Conservation (phyloP, 2,888 invertebrate genomes). For the Melanostoma mellinum region DNA sequence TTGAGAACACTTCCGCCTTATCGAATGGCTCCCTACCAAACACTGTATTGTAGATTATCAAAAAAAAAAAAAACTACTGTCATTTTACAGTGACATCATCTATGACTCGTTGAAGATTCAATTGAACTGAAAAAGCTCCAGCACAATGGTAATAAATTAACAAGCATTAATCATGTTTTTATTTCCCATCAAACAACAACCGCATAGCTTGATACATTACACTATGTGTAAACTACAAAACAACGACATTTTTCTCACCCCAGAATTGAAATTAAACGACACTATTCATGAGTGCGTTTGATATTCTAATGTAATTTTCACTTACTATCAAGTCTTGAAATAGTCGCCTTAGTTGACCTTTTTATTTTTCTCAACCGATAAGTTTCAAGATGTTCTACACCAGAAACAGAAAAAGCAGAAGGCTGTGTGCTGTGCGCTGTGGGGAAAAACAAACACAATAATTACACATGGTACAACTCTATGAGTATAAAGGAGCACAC, state of each 20-base stretch:
- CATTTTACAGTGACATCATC: constrained; percentile 59
- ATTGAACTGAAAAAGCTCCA: constrained; percentile 3
- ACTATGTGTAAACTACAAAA: constrained; percentile 40
- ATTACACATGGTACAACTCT: constrained; percentile 62
- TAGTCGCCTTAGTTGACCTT: constrained; percentile 64
- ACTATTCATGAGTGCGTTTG: constrained; percentile 34
- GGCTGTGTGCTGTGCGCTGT: background rate
- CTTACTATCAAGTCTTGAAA: constrained; percentile 53
- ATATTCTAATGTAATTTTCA: constrained; percentile 39
- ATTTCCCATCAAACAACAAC: constrained; percentile 23
- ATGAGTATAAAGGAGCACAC: constrained; percentile 23
- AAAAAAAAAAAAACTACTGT: constrained; percentile 54
- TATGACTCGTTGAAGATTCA: background rate
- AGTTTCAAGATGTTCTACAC: constrained; percentile 29
- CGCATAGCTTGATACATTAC: constrained; percentile 18
- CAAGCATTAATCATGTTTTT: constrained; percentile 57
- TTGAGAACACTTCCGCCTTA: too few species aligned
- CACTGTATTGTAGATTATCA: too few species aligned
- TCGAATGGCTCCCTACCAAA: too few species aligned
- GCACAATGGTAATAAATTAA: constrained; percentile 6
- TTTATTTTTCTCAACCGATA: constrained; percentile 62
- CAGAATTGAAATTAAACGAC: constrained; percentile 28
- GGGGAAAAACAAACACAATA: constrained; percentile 42
- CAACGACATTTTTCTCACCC: constrained; percentile 53
- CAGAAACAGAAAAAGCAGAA: constrained; percentile 31